A percentile compares a stretch with the other conserved stretches of the same genome.
These are phyloP conservation scores for Meloidogyne chitwoodi DNA, from an alignment of 1,140 invertebrate genomes.

Conservation along the genomic window DNA sequence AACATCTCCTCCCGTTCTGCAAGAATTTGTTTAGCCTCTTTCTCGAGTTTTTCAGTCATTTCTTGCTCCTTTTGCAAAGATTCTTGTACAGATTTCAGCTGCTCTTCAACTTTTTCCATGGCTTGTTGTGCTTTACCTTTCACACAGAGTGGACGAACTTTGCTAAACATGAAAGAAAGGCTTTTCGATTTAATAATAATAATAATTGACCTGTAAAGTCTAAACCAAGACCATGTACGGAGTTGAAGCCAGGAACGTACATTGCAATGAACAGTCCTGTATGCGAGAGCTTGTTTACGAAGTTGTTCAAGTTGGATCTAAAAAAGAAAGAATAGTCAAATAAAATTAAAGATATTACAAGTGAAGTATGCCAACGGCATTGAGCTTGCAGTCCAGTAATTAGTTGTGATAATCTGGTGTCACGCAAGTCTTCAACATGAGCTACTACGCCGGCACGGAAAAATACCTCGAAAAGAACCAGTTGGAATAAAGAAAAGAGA, in stretches of 20 bases:
- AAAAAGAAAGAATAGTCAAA: slow-evolving; percentile 5
- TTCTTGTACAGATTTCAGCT: slow-evolving; percentile 84
- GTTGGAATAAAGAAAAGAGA: slow-evolving; percentile 66
- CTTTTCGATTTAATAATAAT: neutral
- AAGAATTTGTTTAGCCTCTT: slow-evolving; percentile 87
- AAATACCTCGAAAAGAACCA: slow-evolving; percentile 73
- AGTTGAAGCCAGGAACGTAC: slow-evolving; percentile 94
- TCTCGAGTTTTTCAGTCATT: slow-evolving; percentile 97
- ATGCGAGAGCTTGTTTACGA: slow-evolving; percentile 70
- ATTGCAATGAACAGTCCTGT: slow-evolving; percentile 95
- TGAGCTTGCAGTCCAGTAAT: slow-evolving; percentile 87
- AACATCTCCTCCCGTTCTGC: slow-evolving; percentile 70
- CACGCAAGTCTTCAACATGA: slow-evolving; percentile 99
- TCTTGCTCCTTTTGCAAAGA: slow-evolving; percentile 74
- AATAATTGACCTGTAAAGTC: slow-evolving; percentile 23
- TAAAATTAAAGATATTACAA: neutral
- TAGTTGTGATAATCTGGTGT: slow-evolving; percentile 92
- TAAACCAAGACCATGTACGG: slow-evolving; percentile 78
- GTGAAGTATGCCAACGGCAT: slow-evolving; percentile 50
- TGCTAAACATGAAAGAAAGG: neutral
- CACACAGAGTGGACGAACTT: slow-evolving; percentile 22
- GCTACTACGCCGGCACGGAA: slow-evolving; percentile 99
- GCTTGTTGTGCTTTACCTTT: slow-evolving; percentile 65
- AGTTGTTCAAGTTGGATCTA: slow-evolving; percentile 41
- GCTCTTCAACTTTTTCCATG: slow-evolving; percentile 89